These are phyloP conservation scores for Carabus problematicus DNA, from an alignment of 2,888 invertebrate species.

Conservation along the genomic window DNA sequence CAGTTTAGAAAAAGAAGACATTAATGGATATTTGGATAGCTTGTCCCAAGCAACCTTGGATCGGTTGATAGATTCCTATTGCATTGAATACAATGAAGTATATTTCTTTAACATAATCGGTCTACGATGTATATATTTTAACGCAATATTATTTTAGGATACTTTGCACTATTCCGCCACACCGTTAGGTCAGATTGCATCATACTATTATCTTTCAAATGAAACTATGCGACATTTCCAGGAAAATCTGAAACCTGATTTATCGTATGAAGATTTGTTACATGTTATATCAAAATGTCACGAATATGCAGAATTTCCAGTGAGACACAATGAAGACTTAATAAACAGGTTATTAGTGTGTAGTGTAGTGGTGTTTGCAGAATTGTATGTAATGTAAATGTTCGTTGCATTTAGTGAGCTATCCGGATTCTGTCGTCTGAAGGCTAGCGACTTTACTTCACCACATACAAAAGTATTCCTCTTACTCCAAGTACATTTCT, in stretches of 20 bases:
- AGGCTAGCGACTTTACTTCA: constrained; percentile 83
- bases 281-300: constrained; percentile 81
- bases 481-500: constrained; percentile 92
- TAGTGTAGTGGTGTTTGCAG: constrained; percentile 41
- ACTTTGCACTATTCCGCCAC: constrained; percentile 68
- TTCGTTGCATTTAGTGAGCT: constrained; percentile 70
- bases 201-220: constrained; percentile 96
- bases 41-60: constrained; percentile 81
- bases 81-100: constrained; percentile 76
- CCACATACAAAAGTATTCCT: constrained; percentile 94
- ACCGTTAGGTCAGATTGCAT: constrained; percentile 91
- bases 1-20: constrained; percentile 69
- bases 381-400: constrained; percentile 26
- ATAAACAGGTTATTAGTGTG: constrained; percentile 84
- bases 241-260: constrained; percentile 68
- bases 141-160: constrained; percentile 60
- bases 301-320: constrained; percentile 93
- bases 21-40: constrained; percentile 79
- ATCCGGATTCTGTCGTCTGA: constrained; percentile 76
- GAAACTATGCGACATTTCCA: constrained; percentile 88
- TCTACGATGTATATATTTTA: background rate
- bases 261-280: constrained; percentile 76
- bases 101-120: constrained; percentile 47
- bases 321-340: constrained; percentile 96
- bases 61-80: constrained; percentile 77